These are phyloP conservation scores for Beaufortia kweichowensis DNA, from an alignment of 2,113 vertebrate species.

Conservation along the genomic window DNA sequence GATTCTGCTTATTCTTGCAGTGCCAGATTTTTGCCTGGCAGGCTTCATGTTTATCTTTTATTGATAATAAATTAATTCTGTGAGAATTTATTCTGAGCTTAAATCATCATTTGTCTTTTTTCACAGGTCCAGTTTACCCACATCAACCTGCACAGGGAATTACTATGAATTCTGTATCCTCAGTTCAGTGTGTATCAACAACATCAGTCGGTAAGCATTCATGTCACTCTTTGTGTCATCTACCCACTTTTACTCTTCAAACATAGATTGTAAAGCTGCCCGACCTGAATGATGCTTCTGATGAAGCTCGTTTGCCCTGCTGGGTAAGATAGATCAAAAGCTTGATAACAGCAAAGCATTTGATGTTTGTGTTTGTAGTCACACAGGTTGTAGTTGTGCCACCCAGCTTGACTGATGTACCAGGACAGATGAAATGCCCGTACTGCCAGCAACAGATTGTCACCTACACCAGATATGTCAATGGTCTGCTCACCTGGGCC, in stretches of 20 bases:
- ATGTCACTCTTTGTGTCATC: background rate
- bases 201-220: background rate
- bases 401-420: background rate
- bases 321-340: too few species aligned
- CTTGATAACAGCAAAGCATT: background rate
- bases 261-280: background rate
- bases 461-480: slow-evolving; percentile 41
- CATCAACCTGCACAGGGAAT: background rate
- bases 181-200: background rate
- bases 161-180: background rate
- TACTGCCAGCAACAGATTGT: slow-evolving; percentile 56
- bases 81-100: too few species aligned
- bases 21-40: background rate
- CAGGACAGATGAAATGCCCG: slow-evolving; percentile 62
- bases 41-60: too few species aligned
- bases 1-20: too few species aligned
- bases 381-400: slow-evolving; percentile 44
- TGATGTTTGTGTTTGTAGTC: background rate
- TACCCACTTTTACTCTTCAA: background rate
- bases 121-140: background rate
- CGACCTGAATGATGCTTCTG: background rate
- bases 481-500: slow-evolving; percentile 60
- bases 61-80: too few species aligned
- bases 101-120: background rate
- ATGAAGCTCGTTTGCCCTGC: too few species aligned